Conservation (phyloP, 2,797 vertebrate species). For the Syndactyla subalaris region DNA sequence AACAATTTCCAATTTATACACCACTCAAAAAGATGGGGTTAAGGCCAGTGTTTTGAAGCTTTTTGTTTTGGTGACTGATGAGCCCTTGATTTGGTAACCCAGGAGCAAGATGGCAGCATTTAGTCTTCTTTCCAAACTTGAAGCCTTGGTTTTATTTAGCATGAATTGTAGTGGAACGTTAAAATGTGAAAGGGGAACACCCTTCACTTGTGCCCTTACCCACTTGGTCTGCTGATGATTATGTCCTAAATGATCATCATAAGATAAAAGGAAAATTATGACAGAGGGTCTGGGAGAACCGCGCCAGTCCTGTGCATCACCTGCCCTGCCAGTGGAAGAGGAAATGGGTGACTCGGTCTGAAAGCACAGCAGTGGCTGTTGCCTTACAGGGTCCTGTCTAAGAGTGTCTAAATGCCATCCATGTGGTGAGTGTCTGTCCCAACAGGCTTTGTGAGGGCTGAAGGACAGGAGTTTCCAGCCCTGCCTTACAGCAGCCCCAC, state of each 20-base stretch:
- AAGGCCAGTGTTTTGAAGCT: background rate
- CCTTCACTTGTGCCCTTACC: background rate
- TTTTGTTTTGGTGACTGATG: background rate
- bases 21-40: background rate
- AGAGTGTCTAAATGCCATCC: background rate
- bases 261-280: constrained; percentile 38
- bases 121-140: background rate
- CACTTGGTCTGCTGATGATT: background rate
- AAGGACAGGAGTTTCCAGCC: background rate
- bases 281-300: background rate
- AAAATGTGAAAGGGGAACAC: background rate
- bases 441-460: background rate
- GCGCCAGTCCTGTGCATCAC: background rate
- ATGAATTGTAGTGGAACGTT: background rate
- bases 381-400: background rate
- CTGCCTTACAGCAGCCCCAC: background rate
- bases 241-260: background rate
- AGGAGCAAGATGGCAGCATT: background rate
- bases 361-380: background rate
- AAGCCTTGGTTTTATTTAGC: background rate
- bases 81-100: background rate
- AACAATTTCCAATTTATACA: background rate
- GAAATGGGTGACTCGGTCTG: constrained; percentile 29
- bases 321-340: background rate
- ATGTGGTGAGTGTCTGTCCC: background rate